Percentiles rank a stretch among this genome's conserved stretches.
Conservation (phyloP, 37 sponge, comb jelly and placozoan species). For the Ianthella basta region DNA sequence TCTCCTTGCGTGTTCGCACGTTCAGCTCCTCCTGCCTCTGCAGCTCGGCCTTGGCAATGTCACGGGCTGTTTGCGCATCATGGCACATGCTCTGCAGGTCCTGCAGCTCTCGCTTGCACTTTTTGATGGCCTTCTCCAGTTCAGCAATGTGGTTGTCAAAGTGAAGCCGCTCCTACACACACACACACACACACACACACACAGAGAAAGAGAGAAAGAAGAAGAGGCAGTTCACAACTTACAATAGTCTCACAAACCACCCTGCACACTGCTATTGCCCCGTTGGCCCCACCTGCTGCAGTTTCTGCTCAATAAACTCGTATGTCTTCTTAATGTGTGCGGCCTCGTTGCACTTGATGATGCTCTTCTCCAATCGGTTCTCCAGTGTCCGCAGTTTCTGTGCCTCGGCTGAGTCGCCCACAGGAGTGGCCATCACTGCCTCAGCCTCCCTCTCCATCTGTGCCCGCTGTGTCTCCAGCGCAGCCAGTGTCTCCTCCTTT, state of each 20-base stretch:
- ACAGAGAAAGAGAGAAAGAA: neutral
- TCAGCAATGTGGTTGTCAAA: constrained; percentile 92
- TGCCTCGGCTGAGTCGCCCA: constrained; percentile 69
- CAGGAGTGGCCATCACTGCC: constrained; percentile 36
- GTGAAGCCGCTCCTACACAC: constrained; percentile 87
- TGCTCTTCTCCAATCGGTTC: constrained; percentile 92
- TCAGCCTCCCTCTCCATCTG: constrained; percentile 67
- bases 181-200: neutral
- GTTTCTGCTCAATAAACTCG: constrained; percentile 77
- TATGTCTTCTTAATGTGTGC: constrained; percentile 93
- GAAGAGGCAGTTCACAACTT: too few species aligned
- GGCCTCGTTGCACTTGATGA: constrained; percentile 90
- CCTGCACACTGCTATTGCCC: too few species aligned
- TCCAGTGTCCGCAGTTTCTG: constrained; percentile 78
- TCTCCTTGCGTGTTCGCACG: constrained; percentile 71
- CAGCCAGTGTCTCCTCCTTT: constrained; percentile 59
- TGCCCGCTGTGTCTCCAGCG: constrained; percentile 51
- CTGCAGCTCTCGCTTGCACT: constrained; percentile 66
- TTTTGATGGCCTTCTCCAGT: constrained; percentile 83
- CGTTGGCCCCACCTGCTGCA: constrained; percentile 79
- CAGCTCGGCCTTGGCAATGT: constrained; percentile 87
- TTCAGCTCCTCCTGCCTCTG: constrained; percentile 71
- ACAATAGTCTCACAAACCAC: too few species aligned
- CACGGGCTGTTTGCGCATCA: constrained; percentile 91
- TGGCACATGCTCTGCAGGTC: constrained; percentile 83